Base-by-base conservation (phyloP, 1,140 invertebrate genomes). In the Drosophila sechellia region DNA sequence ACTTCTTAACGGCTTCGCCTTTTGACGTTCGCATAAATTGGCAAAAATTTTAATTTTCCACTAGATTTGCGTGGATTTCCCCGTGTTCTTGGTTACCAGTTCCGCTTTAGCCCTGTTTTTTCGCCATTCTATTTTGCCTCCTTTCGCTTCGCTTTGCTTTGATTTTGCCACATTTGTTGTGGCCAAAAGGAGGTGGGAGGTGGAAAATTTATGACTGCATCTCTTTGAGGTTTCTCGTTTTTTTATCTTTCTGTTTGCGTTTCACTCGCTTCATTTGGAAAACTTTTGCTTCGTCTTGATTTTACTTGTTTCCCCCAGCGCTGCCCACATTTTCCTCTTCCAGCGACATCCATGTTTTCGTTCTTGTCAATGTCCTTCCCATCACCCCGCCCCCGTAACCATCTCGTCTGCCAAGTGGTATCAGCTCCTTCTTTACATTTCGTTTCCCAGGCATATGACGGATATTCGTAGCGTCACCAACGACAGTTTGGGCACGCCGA, bases 41-140 rank as follows among this genome's bases (percentile, higher is more conserved):
- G 58, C 39, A 73, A 74, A 73, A 81, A 81, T 81, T 81, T 81
- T 81, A 78, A 81, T 81, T 81, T 81, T 81, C 79, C 79, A 81
- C 79, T 81, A 81, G 79, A 81, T 81, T 81, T 81, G 79, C 69
- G 79, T 64, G 74, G 63, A 81, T 77, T 77, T 81, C 12, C 46
- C 25, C n/a, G 22, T 37, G 0, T 31, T 31, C 6, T 31, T 13
- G 37, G 0, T 13, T 39, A 1, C 12, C 37, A 13, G 3, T 39
- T 39, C 37, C 12, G 43, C 34, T 42, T 37, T 13, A 40, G 27
- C 68, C 27, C 40, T 8, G 5, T 2, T n/a, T 39, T n/a, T 31
- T 37, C 43, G 50, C 40, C 37, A 22, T 45, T 34, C 40, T 64
- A 17, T 52, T 57, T 52, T 42, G 43, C 17, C 40, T 42, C 22